Evolutionary conservation across 2,113 vertebrate species (phyloP), one percentile per base, ranked within the genome.

Genomic region (Pica pica): DNA sequence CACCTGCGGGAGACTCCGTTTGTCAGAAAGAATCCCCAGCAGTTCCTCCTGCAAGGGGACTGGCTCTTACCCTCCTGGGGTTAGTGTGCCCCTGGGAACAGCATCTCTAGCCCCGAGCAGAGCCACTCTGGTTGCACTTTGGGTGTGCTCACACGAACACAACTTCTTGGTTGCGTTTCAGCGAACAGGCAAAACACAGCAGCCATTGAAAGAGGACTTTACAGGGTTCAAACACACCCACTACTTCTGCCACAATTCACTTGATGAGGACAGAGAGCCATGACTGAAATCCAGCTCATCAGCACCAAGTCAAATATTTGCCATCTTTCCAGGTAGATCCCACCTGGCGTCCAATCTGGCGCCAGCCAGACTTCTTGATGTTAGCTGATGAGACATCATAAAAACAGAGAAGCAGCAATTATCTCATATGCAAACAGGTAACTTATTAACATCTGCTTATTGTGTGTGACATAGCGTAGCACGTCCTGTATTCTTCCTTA

Each of bases 251-350:
- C 68, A 76, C 3, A 1, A 41, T 30, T 68, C 56, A 56, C 24
- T 52, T 26, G 15, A 26, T 20, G 31, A 27, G 42, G 33, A 83
- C n/a, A 61, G 63, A 77, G 46, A 57, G 31, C 56, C 65, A 46
- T 37, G 47, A 23, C 75, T 77, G 55, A 87, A 83, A 70, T n/a
- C 33, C 35, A 71, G 37, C 68, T 74, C 87, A 76, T 60, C 83
- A 65, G 41, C 93, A 94, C 60, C 60, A 82, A 89, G 83, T n/a
- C 82, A 89, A 94, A 87, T 94, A 97, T 97, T 97, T 96, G 77
- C 61, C 41, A 30, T 89, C 46, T 74, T 60, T 70, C 53, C 53
- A 55, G 41, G 69, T 28, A 74, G 56, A 68, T 84, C 41, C 68
- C 74, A 64, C 46, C 59, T 63, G 57, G 79, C 0, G 0, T 35